Evolutionary conservation across 2,797 vertebrate genomes (phyloP).

Genomic region (Acrossocheilus wenchowensis): DNA sequence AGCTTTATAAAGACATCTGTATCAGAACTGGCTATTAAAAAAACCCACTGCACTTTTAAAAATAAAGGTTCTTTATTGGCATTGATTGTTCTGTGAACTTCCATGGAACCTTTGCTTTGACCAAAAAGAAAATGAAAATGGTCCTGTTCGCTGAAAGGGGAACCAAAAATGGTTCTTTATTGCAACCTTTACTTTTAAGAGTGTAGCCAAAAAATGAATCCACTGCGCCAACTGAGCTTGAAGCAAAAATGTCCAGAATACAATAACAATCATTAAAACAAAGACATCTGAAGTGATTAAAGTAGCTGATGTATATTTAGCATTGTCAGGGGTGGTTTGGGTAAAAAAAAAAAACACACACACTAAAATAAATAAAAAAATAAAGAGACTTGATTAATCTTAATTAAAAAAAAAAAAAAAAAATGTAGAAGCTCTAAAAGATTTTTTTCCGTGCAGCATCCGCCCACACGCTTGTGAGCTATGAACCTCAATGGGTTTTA

Average conservation of each 20-base stretch:
- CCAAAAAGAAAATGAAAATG: not conserved
- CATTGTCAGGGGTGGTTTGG: not conserved
- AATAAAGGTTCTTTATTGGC: not conserved
- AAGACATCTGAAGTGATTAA: not conserved
- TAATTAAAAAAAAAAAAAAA: not conserved
- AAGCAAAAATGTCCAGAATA: not conserved
- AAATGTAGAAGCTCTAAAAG: not conserved
- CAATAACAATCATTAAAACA: not conserved
- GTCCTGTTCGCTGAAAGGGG: not conserved
- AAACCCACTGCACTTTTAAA: not conserved
- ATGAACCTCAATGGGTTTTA: conserved; percentile 32
- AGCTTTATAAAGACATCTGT: not conserved
- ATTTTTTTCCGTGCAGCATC: not conserved
- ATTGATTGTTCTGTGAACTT: not conserved
- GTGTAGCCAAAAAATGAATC: not conserved
- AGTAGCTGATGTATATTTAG: conserved; percentile 22
- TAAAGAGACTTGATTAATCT: conserved; percentile 25
- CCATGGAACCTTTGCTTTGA: not conserved
- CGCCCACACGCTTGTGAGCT: conserved; percentile 7
- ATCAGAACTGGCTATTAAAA: not conserved
- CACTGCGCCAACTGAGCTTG: not conserved
- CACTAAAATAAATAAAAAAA: conserved; percentile 6
- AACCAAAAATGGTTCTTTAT: not conserved
- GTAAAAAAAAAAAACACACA: not conserved
- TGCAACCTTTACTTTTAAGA: not conserved